phyloP scores from a whole-genome alignment of 2,797 vertebrate species.

The Spinibarbus caldwelli region DNA sequence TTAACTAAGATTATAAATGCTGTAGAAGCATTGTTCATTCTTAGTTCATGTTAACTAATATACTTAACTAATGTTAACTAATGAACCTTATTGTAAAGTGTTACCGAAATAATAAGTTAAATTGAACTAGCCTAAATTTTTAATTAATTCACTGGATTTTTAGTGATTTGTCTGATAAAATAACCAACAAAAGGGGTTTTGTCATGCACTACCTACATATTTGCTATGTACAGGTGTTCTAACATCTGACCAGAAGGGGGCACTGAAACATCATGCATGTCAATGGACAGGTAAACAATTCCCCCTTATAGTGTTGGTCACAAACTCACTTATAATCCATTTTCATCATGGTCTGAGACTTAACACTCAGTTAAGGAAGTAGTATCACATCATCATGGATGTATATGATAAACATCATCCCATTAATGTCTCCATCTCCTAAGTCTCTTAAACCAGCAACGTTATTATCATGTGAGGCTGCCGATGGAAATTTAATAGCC shows the following conservation, averaged over 20 bases:
- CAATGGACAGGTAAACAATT: conserved; percentile 46
- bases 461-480: conserved; percentile 6
- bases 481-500: conserved; percentile 11
- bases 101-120: no score
- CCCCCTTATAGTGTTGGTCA: conserved; percentile 9
- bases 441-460: conserved; percentile 43
- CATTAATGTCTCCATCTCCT: conserved; percentile 46
- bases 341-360: conserved; percentile 46
- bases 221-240: conserved; percentile 5
- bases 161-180: background rate
- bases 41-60: no score
- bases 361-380: conserved; percentile 42
- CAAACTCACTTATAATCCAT: conserved; percentile 13
- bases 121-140: background rate
- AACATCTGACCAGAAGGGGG: conserved; percentile 82
- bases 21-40: no score
- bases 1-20: no score
- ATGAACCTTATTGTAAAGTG: no score
- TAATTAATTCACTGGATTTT: no score
- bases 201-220: background rate
- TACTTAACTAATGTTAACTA: no score
- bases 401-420: conserved; percentile 44
- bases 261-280: conserved; percentile 75
- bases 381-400: conserved; percentile 51
- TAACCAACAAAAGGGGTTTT: background rate